Evolutionary conservation across 2,797 vertebrate species (phyloP).

Genomic region (Nasua narica): DNA sequence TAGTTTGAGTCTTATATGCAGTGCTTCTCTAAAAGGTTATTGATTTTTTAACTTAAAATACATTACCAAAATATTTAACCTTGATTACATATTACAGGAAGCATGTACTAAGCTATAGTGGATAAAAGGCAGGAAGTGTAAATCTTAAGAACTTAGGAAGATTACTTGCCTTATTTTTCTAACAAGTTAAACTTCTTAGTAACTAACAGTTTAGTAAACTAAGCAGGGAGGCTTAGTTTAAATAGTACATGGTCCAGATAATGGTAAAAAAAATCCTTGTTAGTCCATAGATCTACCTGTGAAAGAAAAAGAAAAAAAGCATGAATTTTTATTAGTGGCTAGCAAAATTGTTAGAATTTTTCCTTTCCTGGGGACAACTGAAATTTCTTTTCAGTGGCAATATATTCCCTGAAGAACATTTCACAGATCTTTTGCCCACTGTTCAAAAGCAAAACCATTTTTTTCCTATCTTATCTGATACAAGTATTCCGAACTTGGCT

Average conservation of each 20-base stretch:
- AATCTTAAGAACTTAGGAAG: conserved; percentile 2
- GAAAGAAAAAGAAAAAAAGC: neutral
- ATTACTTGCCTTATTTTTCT: neutral
- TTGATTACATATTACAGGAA: neutral
- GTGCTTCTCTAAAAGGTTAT: neutral
- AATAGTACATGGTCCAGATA: neutral
- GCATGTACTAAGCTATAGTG: neutral
- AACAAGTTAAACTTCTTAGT: neutral
- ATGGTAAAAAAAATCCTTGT: neutral
- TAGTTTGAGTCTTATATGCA: neutral
- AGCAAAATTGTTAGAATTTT: neutral
- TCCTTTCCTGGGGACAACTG: neutral
- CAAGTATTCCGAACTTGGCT: neutral
- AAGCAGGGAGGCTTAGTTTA: neutral
- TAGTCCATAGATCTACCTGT: neutral
- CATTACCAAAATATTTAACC: neutral
- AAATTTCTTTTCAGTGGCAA: neutral
- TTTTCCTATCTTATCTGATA: neutral
- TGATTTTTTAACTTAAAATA: neutral
- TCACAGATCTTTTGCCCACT: neutral
- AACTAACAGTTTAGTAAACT: neutral
- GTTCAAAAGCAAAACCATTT: neutral
- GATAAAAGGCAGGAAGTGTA: neutral
- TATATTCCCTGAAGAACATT: neutral
- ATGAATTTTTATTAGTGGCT: neutral